These are phyloP conservation scores for Girardinus metallicus DNA, from an alignment of 2,797 vertebrate species.

Conservation along the genomic window DNA sequence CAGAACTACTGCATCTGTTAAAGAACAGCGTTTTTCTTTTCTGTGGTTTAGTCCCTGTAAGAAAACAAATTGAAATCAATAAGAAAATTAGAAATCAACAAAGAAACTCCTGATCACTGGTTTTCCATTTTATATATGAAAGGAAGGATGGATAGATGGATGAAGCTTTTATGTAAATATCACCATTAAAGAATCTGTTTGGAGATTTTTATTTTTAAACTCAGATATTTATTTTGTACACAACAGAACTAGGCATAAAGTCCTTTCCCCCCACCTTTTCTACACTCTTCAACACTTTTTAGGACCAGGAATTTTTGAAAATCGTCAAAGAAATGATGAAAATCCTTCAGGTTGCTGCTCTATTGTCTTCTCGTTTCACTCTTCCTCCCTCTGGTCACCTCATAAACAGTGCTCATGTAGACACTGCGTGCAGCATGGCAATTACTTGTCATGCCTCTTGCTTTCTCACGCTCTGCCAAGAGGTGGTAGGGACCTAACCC, in stretches of 20 bases:
- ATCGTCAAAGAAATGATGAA: neutral
- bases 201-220: neutral
- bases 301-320: neutral
- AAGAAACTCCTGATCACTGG: no score
- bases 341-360: slow-evolving; percentile 11
- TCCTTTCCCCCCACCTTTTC: neutral
- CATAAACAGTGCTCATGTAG: slow-evolving; percentile 70
- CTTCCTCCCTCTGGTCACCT: slow-evolving; percentile 46
- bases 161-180: neutral
- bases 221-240: neutral
- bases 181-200: neutral
- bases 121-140: no score
- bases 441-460: slow-evolving; percentile 79
- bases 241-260: neutral
- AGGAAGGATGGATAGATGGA: neutral
- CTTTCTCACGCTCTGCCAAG: slow-evolving; percentile 80
- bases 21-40: neutral
- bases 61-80: neutral
- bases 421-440: slow-evolving; percentile 77
- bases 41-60: no score
- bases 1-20: neutral
- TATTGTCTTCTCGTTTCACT: slow-evolving; percentile 31
- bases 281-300: neutral
- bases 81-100: no score
- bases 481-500: slow-evolving; percentile 61